Base-by-base conservation (phyloP, 2,888 invertebrate genomes). In the Yponomeuta cagnagella region DNA sequence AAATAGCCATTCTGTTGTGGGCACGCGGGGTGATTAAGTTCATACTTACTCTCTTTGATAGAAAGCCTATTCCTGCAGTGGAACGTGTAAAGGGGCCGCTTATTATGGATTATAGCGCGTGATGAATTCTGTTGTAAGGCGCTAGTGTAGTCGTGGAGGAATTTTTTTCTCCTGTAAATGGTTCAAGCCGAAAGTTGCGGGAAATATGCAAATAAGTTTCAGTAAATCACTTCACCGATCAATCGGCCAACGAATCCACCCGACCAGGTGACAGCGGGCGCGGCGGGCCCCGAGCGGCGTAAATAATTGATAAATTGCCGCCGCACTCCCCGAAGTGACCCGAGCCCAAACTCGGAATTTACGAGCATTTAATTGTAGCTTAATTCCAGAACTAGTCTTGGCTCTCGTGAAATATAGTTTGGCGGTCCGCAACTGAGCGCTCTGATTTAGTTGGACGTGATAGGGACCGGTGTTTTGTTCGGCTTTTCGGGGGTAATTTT, bases 281-380 rank as follows among this genome's bases (percentile, higher is more conserved):
- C 74, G 79, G 78, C 79, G 75, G 81, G 83, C 82, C 80, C 86
- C 88, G 82, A 87, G 87, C 83, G 89, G 85, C 90, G 91, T 90
- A 91, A 92, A 92, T 92, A 93, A 93, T 92, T 92, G 93, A 93
- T 91, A 92, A 92, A 93, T 92, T 88, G 91, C 91, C 88, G 77
- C 85, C 82, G 84, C 84, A 12, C 73, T 86, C 88, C 89, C 89
- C 80, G 83, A 82, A 88, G 89, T 88, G 88, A 88, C 89, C 82
- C 81, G 70, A 77, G 78, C 82, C 85, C 84, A 86, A 87, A 89
- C 87, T 90, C 83, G 77, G 81, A 88, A 89, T 90, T 90, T 90
- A 90, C 89, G 89, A 86, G 82, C 90, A 85, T 90, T 90, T 91
- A 91, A 91, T 91, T 91, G 90, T 86, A 88, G 86, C 89, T 90